Conservation (phyloP, 2,113 vertebrate species). For the Helogale parvula region DNA sequence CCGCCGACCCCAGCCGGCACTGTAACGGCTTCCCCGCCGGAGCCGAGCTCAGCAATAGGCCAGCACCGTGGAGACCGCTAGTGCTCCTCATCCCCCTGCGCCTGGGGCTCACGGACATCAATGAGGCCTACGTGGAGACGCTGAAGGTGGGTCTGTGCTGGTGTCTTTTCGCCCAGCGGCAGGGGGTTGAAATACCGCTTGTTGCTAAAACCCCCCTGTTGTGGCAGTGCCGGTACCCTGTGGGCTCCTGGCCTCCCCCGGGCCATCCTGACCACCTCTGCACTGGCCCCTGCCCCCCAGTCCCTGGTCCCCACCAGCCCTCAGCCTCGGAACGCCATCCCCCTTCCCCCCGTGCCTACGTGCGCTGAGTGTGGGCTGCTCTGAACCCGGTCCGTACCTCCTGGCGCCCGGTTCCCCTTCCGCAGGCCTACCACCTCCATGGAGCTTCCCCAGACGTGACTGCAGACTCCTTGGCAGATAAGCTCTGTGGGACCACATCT, state of each 20-base stretch:
- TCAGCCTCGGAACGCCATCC: accelerated
- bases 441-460: not conserved
- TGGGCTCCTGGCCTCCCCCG: accelerated
- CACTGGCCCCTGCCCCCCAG: no score
- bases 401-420: accelerated
- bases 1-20: constrained; percentile 82
- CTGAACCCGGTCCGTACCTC: accelerated
- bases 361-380: accelerated
- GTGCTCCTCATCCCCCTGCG: constrained; percentile 97
- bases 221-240: accelerated
- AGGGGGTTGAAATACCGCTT: accelerated
- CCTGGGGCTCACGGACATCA: constrained; percentile 97
- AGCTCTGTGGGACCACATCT: not conserved
- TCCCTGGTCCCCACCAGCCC: not conserved
- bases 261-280: not conserved
- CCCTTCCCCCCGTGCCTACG: accelerated
- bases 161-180: no score
- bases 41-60: constrained; percentile 84
- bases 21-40: constrained; percentile 88
- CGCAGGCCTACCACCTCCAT: accelerated
- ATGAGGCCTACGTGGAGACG: constrained; percentile 97
- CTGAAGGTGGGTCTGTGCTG: constrained; percentile 90
- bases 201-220: not conserved
- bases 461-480: no score
- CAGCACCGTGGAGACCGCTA: constrained; percentile 91